Percentiles rank a stretch among this genome's conserved stretches.
Conservation (phyloP, 1,140 invertebrate genomes). For the Sinonovacula constricta region DNA sequence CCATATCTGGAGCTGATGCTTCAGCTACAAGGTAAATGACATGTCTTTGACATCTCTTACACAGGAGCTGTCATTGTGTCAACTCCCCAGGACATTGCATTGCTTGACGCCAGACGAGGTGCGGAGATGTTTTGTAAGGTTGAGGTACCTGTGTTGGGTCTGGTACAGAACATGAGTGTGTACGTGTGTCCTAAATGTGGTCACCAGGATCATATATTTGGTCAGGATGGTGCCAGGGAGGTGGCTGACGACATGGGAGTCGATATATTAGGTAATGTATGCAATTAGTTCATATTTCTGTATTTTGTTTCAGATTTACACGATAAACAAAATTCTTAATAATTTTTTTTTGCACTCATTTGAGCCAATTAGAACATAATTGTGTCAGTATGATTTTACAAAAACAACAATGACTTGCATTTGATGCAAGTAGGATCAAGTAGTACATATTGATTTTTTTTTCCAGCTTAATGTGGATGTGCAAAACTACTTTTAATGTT, state of each 20-base stretch:
- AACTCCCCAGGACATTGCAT: conserved; percentile 87
- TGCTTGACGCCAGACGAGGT: conserved; percentile 86
- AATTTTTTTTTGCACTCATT: background rate
- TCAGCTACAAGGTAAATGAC: no score
- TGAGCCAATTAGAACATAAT: no score
- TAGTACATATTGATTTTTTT: no score
- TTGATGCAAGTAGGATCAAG: no score
- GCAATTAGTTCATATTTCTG: no score
- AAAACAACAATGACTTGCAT: no score
- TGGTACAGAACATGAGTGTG: conserved; percentile 97
- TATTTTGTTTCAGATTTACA: no score
- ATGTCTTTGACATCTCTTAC: no score
- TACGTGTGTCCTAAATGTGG: conserved; percentile 94
- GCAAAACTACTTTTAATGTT: no score
- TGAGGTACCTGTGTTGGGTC: conserved; percentile 94
- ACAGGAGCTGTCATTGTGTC: conserved; percentile 94
- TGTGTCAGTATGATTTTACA: no score
- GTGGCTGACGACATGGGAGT: conserved; percentile 87
- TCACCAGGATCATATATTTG: conserved; percentile 88
- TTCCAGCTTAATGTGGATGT: no score
- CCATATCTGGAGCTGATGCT: no score
- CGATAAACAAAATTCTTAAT: conserved; percentile 53
- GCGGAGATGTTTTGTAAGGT: conserved; percentile 96
- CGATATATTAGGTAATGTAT: conserved; percentile 85
- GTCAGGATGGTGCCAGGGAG: conserved; percentile 88